Percentiles rank a stretch among this genome's conserved stretches.
These are phyloP conservation scores for Toxotes lorentzi DNA, from an alignment of 2,797 vertebrate species.

Conservation along the genomic window DNA sequence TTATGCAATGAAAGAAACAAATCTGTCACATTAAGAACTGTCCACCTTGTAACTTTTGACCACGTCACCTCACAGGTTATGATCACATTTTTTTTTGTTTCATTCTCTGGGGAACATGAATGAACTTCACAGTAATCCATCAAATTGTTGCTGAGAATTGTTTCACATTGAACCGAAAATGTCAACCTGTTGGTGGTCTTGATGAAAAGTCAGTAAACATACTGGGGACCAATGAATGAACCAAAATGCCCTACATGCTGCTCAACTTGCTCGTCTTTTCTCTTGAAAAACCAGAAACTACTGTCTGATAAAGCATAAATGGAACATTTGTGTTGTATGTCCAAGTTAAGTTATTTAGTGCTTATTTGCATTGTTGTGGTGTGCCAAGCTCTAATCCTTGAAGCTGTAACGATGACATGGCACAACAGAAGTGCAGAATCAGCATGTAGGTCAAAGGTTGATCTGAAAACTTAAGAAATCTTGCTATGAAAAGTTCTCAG, in stretches of 20 bases:
- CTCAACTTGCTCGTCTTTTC: not conserved
- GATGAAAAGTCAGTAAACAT: too few relatives aligned
- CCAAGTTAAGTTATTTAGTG: not conserved
- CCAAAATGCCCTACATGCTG: too few relatives aligned
- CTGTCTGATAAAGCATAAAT: not conserved
- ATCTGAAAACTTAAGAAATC: too few relatives aligned
- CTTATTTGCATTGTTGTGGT: too few relatives aligned
- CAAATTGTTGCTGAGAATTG: not conserved
- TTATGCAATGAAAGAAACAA: not conserved
- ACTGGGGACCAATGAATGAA: too few relatives aligned
- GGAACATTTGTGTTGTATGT: not conserved
- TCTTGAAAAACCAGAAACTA: not conserved
- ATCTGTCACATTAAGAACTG: not conserved
- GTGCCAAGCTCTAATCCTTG: not conserved
- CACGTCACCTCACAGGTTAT: not conserved
- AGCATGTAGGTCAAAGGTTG: too few relatives aligned
- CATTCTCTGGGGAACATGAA: too few relatives aligned
- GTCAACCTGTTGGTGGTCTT: not conserved
- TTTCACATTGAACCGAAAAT: not conserved
- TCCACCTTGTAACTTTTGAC: not conserved
- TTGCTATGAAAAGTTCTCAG: not conserved
- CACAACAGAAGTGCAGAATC: too few relatives aligned
- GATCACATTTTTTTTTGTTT: not conserved
- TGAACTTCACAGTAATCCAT: not conserved
- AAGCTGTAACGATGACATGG: too few relatives aligned